Evolutionary conservation across 1,140 invertebrate genomes (phyloP).

Genomic region (Heliconius hermathena): DNA sequence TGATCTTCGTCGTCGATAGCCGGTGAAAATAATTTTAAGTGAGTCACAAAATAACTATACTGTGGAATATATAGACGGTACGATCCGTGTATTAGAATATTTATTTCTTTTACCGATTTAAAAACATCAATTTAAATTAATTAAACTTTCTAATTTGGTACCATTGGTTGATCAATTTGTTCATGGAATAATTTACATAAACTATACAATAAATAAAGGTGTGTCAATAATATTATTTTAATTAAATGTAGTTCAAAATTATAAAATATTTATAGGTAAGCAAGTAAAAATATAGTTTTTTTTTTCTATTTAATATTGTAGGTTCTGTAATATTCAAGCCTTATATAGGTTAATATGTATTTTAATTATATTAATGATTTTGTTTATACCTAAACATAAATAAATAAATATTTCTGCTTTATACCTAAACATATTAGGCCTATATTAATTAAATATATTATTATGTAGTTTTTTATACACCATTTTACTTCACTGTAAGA

Average conservation of each 20-base stretch:
- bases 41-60: conserved; percentile 8
- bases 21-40: conserved; percentile 14
- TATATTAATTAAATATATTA: too few relatives aligned
- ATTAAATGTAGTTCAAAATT: background rate
- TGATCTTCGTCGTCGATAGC: conserved; percentile 49
- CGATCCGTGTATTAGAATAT: conserved; percentile 4
- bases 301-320: too few relatives aligned
- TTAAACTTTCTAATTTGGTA: conserved; percentile 10
- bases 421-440: too few relatives aligned
- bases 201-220: conserved; percentile 7
- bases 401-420: too few relatives aligned
- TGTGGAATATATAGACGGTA: background rate
- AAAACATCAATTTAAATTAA: conserved; percentile 12
- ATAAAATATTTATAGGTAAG: background rate
- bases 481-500: too few relatives aligned
- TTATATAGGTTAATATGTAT: too few relatives aligned
- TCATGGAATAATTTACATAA: background rate
- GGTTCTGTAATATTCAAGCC: too few relatives aligned
- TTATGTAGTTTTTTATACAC: too few relatives aligned
- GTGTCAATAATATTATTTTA: background rate
- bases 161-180: conserved; percentile 10
- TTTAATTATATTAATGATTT: too few relatives aligned
- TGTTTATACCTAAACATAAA: too few relatives aligned
- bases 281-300: background rate
- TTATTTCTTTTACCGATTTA: conserved; percentile 3